phyloP scores from a whole-genome alignment of 2,888 invertebrate genomes.

The Lordiphosa andalusiaca region DNA sequence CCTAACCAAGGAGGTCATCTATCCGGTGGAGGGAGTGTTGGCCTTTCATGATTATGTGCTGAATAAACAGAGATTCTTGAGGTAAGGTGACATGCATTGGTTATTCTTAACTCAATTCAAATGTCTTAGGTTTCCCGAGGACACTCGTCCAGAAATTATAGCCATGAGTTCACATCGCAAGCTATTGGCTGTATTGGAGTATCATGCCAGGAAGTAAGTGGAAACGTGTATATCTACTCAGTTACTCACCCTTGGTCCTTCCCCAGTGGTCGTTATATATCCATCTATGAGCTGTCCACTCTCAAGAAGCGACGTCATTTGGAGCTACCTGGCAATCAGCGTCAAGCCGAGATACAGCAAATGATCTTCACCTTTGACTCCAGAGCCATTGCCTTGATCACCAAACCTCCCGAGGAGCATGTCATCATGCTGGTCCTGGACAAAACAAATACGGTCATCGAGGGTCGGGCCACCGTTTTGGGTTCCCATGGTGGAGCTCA shows the following conservation, averaged over 20 bases:
- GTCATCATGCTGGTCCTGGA: conserved; percentile 87
- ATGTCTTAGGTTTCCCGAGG: conserved; percentile 73
- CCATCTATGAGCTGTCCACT: conserved; percentile 86
- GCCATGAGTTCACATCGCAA: conserved; percentile 77
- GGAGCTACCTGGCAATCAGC: conserved; percentile 83
- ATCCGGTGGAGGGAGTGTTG: conserved; percentile 89
- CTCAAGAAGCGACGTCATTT: conserved; percentile 86
- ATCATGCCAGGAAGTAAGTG: conserved; percentile 57
- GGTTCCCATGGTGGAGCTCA: conserved; percentile 71
- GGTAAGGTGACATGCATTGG: conserved; percentile 59
- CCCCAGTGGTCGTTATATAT: conserved; percentile 60
- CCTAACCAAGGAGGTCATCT: conserved; percentile 88
- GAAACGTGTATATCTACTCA: not conserved
- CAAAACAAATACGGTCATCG: conserved; percentile 84
- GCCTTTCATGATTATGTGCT: conserved; percentile 87
- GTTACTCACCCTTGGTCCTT: too few species aligned
- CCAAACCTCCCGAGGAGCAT: conserved; percentile 86
- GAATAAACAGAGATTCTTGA: conserved; percentile 87
- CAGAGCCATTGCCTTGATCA: conserved; percentile 89
- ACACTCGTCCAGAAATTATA: conserved; percentile 72
- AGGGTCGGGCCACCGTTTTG: conserved; percentile 69
- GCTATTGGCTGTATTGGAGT: conserved; percentile 77
- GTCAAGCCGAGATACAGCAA: conserved; percentile 49
- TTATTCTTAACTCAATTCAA: not conserved
- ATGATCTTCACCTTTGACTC: conserved; percentile 87